Evolutionary conservation across 2,797 vertebrate species (phyloP).

Genomic region (Gorsachius magnificus): DNA sequence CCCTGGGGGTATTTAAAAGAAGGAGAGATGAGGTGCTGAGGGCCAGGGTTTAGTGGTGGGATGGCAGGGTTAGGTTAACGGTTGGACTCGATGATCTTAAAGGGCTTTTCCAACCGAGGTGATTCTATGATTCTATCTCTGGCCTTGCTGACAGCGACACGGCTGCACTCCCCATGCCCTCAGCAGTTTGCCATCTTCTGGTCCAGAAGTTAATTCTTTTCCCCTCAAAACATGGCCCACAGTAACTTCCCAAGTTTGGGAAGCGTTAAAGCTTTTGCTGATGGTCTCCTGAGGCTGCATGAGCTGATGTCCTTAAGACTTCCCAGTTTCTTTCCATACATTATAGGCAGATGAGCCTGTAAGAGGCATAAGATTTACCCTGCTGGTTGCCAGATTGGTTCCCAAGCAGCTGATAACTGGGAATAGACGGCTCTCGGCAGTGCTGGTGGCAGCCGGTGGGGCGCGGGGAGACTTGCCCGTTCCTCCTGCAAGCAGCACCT

Average conservation of each 20-base stretch:
- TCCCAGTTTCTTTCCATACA: fast-evolving
- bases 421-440: fast-evolving
- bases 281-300: not conserved
- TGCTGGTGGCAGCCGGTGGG: not conserved
- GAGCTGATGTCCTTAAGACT: not conserved
- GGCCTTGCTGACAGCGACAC: fast-evolving
- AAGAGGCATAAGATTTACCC: fast-evolving
- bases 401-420: not conserved
- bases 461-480: fast-evolving
- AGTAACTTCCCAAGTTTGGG: not conserved
- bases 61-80: too few relatives aligned
- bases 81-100: too few relatives aligned
- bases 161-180: not conserved
- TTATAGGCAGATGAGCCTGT: too few relatives aligned
- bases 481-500: fast-evolving
- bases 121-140: too few relatives aligned
- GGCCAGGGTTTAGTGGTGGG: too few relatives aligned
- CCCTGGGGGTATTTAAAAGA: too few relatives aligned
- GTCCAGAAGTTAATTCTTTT: not conserved
- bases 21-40: too few relatives aligned
- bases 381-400: not conserved
- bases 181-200: not conserved
- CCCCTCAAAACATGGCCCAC: not conserved
- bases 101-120: too few relatives aligned
- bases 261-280: not conserved